Evolutionary conservation across 2,797 vertebrate genomes (phyloP).

Genomic region (Gymnocypris eckloni): DNA sequence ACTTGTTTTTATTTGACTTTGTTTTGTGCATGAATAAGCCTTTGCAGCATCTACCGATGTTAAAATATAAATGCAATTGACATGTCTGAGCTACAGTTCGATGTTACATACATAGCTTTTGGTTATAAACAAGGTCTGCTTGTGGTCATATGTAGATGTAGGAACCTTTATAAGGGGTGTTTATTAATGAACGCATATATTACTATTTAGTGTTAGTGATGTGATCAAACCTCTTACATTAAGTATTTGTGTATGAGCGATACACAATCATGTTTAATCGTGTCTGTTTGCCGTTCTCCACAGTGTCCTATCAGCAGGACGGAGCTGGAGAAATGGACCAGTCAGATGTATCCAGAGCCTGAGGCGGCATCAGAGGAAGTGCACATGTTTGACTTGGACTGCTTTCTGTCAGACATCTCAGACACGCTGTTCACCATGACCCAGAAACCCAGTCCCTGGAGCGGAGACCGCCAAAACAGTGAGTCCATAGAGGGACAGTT

Average conservation of each 20-base stretch:
- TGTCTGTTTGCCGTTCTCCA: conserved; percentile 8
- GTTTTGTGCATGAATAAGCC: background rate
- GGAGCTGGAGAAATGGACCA: conserved; percentile 86
- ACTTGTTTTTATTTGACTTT: background rate
- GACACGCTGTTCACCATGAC: conserved; percentile 99
- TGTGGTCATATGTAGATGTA: background rate
- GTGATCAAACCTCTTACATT: background rate
- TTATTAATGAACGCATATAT: background rate
- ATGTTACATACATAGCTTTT: background rate
- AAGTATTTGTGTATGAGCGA: background rate
- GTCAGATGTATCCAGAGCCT: conserved; percentile 88
- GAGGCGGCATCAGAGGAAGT: conserved; percentile 82
- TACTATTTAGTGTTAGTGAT: background rate
- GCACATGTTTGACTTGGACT: conserved; percentile 92
- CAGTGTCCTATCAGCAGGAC: conserved; percentile 79
- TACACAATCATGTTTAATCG: background rate
- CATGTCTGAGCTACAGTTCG: background rate
- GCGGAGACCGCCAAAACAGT: conserved; percentile 83
- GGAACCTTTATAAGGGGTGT: background rate
- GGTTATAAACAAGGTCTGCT: background rate
- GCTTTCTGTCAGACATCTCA: conserved; percentile 93
- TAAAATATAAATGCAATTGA: background rate
- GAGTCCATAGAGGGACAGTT: conserved; percentile 62
- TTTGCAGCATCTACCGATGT: background rate
- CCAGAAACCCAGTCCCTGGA: conserved; percentile 82